A percentile compares a stretch with the other conserved stretches of the same genome.
These are phyloP conservation scores for Passerina amoena DNA, from an alignment of 2,113 vertebrate genomes.

Conservation along the genomic window DNA sequence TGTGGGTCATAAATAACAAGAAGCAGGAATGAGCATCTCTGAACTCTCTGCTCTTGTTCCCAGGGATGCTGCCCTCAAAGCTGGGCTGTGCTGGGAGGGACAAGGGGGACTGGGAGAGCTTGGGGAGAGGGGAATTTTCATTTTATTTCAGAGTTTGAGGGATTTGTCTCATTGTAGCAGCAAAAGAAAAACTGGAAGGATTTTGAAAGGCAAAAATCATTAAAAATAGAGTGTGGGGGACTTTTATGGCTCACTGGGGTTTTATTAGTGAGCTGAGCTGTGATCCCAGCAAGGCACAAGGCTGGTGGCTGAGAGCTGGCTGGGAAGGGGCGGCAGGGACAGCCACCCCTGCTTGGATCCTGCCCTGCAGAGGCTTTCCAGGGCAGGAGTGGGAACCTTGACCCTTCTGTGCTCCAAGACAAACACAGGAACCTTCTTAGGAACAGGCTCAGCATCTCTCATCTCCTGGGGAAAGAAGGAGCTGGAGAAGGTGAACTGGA, in stretches of 20 bases:
- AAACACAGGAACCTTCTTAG: background rate
- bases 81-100: background rate
- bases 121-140: background rate
- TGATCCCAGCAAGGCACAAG: background rate
- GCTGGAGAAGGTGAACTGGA: background rate
- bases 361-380: background rate
- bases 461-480: background rate
- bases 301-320: background rate
- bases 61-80: background rate
- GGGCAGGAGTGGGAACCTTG: background rate
- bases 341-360: background rate
- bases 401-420: background rate
- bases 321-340: background rate
- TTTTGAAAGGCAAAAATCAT: background rate
- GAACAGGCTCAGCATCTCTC: accelerated
- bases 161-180: background rate
- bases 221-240: background rate
- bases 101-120: background rate
- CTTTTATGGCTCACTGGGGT: background rate
- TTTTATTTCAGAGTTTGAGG: background rate
- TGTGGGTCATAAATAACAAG: accelerated
- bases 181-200: background rate
- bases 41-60: background rate
- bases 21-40: background rate
- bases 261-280: background rate